Evolutionary conservation across 2,113 vertebrate genomes (phyloP).

Genomic region (Neotoma lepida): DNA sequence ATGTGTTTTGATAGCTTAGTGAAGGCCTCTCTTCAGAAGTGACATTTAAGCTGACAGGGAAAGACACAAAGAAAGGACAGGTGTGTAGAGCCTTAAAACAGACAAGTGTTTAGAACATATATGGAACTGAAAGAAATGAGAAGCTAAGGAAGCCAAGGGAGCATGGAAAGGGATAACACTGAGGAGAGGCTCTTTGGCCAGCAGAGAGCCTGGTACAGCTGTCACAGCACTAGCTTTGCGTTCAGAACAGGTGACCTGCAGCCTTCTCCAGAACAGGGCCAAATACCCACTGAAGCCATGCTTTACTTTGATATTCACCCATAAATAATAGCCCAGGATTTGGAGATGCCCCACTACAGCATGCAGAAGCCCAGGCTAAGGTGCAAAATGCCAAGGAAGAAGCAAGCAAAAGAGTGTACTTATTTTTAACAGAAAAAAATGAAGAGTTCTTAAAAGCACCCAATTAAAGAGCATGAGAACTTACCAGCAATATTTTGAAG

Average conservation of each 20-base stretch:
- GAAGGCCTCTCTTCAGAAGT: background rate
- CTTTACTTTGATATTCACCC: background rate
- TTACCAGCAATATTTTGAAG: background rate
- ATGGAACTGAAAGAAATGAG: background rate
- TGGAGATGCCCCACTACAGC: background rate
- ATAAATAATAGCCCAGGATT: background rate
- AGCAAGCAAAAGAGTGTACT: background rate
- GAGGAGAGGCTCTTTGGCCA: background rate
- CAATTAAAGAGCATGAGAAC: background rate
- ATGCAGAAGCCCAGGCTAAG: background rate
- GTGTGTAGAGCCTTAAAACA: background rate
- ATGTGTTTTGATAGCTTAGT: background rate
- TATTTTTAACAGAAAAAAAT: background rate
- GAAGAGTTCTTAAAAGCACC: background rate
- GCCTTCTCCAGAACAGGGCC: background rate
- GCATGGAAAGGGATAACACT: background rate
- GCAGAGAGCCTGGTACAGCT: background rate
- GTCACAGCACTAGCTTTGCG: background rate
- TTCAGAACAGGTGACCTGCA: background rate
- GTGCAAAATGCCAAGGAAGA: background rate
- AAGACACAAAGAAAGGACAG: background rate
- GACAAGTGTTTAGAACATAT: background rate
- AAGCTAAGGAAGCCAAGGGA: background rate
- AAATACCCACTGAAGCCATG: background rate
- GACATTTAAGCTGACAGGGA: background rate